Base-by-base conservation (phyloP, 2,797 vertebrate species). In the Sebastes trivittatus region DNA sequence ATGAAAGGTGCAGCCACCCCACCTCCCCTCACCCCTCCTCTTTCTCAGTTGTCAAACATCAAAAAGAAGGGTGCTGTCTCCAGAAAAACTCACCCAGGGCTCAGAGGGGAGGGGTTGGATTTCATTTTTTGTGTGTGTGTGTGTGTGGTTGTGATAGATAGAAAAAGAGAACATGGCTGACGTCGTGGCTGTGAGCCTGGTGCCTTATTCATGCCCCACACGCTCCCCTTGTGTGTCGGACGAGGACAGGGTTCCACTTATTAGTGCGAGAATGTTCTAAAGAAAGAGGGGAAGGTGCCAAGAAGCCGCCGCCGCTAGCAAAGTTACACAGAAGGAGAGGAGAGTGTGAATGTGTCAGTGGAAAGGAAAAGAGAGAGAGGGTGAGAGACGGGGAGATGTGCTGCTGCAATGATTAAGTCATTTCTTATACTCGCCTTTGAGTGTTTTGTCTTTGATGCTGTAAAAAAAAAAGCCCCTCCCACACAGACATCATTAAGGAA, bases 401-500 rank as follows among this genome's bases (percentile, higher is more conserved):
- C 23, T 88, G 87, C 70, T 83, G 90, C 91, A 90, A 91, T 88
- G 91, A 93, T 94, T 86, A 93, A 94, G 90, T 93, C 89, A 91
- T 93, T 92, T 84, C 84, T 84, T 75, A 70, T 67, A 72, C 84
- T 93, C 42, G 88, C 86, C 89, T 92, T 89, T 90, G 88, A 91
- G 84, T 90, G 87, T 80, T 83, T 76, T 75, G 74, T 91, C 89
- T 93, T 94, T 93, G 93, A 93, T 90, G 89, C 76, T 82, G 73
- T 54, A 60, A 52, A 66, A 75, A 64, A 59, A 70, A 61, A 78
- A 68, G 29, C 75, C 78, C 87, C 88, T 90, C 90, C 91, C 86
- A 92, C 88, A 87, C 88, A 90, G 81, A 88, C 90, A 90, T 93
- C 92, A 92, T 94, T 93, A 94, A 91, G 79, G 84, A 92, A 92